These are phyloP conservation scores for Triplophysa yarkandensis DNA, from an alignment of 2,797 vertebrate genomes.

Conservation along the genomic window DNA sequence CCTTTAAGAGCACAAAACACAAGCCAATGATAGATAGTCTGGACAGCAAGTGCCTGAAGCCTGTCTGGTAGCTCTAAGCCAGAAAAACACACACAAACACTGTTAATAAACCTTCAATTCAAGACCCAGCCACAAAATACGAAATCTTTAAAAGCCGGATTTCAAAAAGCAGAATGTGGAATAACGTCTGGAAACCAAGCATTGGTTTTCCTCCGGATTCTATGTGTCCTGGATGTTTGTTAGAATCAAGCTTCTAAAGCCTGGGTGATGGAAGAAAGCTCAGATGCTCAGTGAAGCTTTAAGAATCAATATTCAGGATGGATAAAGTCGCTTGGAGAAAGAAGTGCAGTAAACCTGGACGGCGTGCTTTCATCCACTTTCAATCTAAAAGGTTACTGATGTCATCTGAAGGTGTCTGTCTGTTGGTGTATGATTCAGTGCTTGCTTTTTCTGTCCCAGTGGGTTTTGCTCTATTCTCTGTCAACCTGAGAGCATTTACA, in stretches of 20 bases:
- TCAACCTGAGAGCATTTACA: constrained; percentile 21
- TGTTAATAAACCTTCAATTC: constrained; percentile 16
- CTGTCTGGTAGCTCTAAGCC: constrained; percentile 27
- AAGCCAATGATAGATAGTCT: not conserved
- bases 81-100: constrained; percentile 31
- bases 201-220: not conserved
- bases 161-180: not conserved
- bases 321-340: constrained; percentile 18
- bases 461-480: constrained; percentile 6
- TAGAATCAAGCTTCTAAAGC: constrained; percentile 1
- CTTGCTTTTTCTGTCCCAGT: constrained; percentile 30
- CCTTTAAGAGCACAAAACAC: constrained; percentile 8
- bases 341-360: constrained; percentile 16
- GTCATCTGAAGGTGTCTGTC: constrained; percentile 37
- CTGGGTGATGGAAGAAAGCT: constrained; percentile 4
- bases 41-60: constrained; percentile 26
- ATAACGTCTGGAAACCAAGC: not conserved
- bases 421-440: constrained; percentile 4
- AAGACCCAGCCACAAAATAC: too few species aligned
- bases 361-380: constrained; percentile 12
- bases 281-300: constrained; percentile 24
- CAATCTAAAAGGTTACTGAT: constrained; percentile 30
- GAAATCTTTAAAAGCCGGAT: too few species aligned
- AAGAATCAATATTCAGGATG: constrained; percentile 29
- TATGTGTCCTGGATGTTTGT: not conserved